Conservation (phyloP, 2,797 vertebrate genomes). For the Cyprinodon diabolis region DNA sequence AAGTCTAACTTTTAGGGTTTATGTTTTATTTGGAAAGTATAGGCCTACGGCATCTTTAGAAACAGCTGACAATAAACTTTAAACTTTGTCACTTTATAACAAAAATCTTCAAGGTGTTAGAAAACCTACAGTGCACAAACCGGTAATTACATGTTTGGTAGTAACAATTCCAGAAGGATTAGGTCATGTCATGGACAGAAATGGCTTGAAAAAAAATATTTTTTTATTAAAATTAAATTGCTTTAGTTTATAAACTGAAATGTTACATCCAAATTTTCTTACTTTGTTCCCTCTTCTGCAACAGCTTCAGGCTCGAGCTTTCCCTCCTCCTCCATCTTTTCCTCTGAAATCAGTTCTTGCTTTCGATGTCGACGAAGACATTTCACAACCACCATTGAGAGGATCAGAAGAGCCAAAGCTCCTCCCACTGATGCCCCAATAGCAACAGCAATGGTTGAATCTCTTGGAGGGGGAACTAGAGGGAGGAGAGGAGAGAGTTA, state of each 20-base stretch:
- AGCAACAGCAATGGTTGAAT: slow-evolving; percentile 94
- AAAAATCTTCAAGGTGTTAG: not conserved
- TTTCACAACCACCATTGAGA: slow-evolving; percentile 94
- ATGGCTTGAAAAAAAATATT: not conserved
- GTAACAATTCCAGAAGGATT: not conserved
- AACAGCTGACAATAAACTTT: not conserved
- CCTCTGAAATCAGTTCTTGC: slow-evolving; percentile 92
- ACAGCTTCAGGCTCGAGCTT: slow-evolving; percentile 93
- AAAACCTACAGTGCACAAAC: not conserved
- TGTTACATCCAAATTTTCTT: slow-evolving; percentile 52
- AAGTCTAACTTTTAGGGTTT: not conserved
- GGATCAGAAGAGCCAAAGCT: slow-evolving; percentile 91
- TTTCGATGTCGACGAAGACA: slow-evolving; percentile 94
- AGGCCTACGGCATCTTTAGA: no score
- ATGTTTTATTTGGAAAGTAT: not conserved
- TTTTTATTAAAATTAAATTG: not conserved
- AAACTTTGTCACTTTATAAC: not conserved
- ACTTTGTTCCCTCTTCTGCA: slow-evolving; percentile 91
- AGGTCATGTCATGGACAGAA: not conserved
- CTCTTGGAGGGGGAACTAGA: slow-evolving; percentile 88
- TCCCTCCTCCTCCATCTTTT: slow-evolving; percentile 97
- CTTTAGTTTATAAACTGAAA: not conserved
- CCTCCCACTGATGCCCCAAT: slow-evolving; percentile 95
- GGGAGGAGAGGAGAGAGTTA: slow-evolving; percentile 47
- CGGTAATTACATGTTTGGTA: not conserved